Base-by-base conservation (phyloP, 1,140 invertebrate genomes). In the Magallana ariakensis region DNA sequence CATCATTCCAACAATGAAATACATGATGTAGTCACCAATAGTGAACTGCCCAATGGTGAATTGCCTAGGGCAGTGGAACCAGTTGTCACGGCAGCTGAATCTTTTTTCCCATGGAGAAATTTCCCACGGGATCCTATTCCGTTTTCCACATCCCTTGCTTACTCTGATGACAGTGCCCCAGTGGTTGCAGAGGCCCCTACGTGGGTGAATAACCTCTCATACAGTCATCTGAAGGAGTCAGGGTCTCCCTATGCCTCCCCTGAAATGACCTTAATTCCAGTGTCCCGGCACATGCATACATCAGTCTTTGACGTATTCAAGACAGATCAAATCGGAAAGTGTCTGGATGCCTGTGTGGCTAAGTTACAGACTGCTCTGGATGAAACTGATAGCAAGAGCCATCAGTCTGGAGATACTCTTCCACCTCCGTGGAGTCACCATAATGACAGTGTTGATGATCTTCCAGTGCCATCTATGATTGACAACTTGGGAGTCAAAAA, bases 141-240 rank as follows among this genome's bases (percentile, higher is more conserved):
- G 0, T 91, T 90, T 15, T 87, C 90, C 9, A 57, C 88, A 0
- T 90, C 90, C 10, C 84, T 91, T 54, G 56, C 53, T 10, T 83
- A 70, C 58, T 83, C 81, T 1, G 62, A 85, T 26, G 60, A 93
- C 81, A 92, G 94, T 81, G 92, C 92, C 57, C 93, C 94, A 6
- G 83, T 91, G 3, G 87, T 91, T 60, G 90, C 92, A 9, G 91
- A 93, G 70, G 90, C 91, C 5, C 94, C 94, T 7, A 92, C 94
- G 46, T 94, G 94, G 94, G 93, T 92, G 16, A 91, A 92, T 85
- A 94, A 94, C 87, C 80, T 92, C 56, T 90, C 92, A 16, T 94
- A 93, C 83, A 90, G 90, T 66, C 91, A 92, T 75, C 87, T 93
- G 4, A 92, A 90, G 19, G 93, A 93, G 70, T 89, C 92, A 11